phyloP scores from a whole-genome alignment of 2,113 vertebrate genomes.

The Ceyx melanurus region DNA sequence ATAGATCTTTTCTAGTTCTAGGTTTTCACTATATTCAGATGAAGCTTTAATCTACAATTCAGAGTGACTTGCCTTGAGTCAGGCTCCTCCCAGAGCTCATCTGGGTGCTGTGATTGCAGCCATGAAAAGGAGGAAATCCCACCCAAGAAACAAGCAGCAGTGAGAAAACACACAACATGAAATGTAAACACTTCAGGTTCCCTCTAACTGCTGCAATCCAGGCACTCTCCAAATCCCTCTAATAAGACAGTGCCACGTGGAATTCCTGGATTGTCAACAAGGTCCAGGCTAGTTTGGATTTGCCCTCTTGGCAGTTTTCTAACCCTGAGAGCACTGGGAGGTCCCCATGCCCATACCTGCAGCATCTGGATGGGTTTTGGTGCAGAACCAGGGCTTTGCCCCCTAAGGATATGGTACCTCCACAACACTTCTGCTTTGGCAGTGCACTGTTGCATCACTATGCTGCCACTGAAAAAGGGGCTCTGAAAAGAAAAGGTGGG shows the following conservation, averaged over 20 bases:
- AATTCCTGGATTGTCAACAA: neutral
- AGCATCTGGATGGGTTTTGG: neutral
- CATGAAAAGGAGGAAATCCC: neutral
- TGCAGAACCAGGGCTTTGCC: neutral
- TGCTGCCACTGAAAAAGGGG: neutral
- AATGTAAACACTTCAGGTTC: neutral
- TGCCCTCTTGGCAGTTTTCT: neutral
- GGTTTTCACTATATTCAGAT: neutral
- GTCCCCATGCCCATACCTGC: neutral
- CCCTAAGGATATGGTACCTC: neutral
- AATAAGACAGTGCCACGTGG: neutral
- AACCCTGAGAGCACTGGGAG: neutral
- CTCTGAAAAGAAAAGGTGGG: neutral
- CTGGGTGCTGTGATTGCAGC: neutral
- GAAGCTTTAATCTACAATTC: neutral
- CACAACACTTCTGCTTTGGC: neutral
- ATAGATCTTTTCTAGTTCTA: neutral
- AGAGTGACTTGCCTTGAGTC: neutral
- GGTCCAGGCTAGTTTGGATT: neutral
- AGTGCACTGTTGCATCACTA: fast-evolving
- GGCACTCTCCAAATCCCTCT: neutral
- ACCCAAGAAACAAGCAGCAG: neutral
- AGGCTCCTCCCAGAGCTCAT: neutral
- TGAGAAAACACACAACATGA: neutral
- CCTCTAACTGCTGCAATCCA: neutral